Conservation (phyloP, 2,113 vertebrate species). For the Diadophis punctatus region DNA sequence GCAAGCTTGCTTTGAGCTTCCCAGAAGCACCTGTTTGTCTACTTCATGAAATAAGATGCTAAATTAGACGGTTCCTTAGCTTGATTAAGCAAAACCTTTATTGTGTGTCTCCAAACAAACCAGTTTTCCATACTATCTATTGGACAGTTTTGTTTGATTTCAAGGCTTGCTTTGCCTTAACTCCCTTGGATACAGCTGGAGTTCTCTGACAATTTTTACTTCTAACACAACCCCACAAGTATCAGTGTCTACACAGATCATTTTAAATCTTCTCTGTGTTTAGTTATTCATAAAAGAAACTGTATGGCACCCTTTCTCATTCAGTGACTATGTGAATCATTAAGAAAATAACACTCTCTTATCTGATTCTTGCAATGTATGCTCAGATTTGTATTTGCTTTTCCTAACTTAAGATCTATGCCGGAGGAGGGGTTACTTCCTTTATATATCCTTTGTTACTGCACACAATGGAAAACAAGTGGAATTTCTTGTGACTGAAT, state of each 20-base stretch:
- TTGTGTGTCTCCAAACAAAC: not conserved
- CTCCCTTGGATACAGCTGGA: not conserved
- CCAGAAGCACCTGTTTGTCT: not conserved
- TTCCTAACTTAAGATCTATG: conserved; percentile 22
- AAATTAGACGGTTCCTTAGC: not conserved
- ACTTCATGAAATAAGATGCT: not conserved
- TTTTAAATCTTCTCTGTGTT: conserved; percentile 1
- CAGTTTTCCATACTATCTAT: not conserved
- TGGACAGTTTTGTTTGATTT: not conserved
- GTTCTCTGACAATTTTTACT: not conserved
- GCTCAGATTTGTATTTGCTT: conserved; percentile 19
- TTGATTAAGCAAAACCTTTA: not conserved
- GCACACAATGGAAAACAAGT: conserved; percentile 28
- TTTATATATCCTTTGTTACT: conserved; percentile 14
- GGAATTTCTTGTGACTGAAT: conserved; percentile 20
- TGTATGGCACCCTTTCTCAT: not conserved
- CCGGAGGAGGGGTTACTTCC: not conserved
- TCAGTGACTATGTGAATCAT: conserved; percentile 15
- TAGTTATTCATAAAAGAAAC: conserved; percentile 23
- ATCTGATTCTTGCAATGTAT: not conserved
- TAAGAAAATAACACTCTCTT: not conserved
- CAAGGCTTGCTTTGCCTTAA: not conserved
- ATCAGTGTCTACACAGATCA: not conserved
- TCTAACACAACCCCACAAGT: not conserved
- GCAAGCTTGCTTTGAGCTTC: not conserved